Percentiles rank a stretch among this genome's conserved stretches.
Conservation (phyloP, 1,140 invertebrate genomes). For the Magallana angulata region DNA sequence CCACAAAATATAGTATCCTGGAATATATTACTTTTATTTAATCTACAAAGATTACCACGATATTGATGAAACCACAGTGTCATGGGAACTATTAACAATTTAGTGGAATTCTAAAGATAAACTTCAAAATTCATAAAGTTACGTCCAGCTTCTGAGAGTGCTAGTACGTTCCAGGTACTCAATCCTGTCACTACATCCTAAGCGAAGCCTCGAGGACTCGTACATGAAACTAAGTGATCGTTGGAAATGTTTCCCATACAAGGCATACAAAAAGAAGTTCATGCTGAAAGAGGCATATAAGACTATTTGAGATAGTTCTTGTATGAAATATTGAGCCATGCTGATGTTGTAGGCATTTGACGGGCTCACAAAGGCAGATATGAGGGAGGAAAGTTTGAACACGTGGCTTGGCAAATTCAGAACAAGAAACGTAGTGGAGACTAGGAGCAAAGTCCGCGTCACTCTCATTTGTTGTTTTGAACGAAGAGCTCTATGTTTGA, state of each 20-base stretch:
- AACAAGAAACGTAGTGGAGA: constrained; percentile 89
- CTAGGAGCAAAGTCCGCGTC: constrained; percentile 90
- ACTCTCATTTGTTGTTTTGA: constrained; percentile 84
- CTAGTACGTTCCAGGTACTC: constrained; percentile 18
- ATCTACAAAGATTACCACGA: no score
- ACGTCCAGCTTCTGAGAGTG: constrained; percentile 21
- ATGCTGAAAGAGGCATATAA: constrained; percentile 91
- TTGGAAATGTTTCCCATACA: constrained; percentile 66
- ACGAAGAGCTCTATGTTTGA: constrained; percentile 73
- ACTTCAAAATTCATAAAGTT: no score
- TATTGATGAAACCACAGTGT: no score
- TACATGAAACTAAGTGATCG: constrained; percentile 48
- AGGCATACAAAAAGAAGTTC: constrained; percentile 89
- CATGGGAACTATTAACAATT: no score
- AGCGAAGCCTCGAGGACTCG: neutral
- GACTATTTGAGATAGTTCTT: constrained; percentile 62
- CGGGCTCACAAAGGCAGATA: constrained; percentile 53
- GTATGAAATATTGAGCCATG: constrained; percentile 56
- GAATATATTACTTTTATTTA: no score
- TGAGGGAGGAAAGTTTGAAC: constrained; percentile 70
- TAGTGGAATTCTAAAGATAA: no score
- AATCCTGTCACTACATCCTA: neutral
- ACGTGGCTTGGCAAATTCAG: constrained; percentile 86
- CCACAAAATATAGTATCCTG: no score
- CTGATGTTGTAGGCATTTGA: constrained; percentile 25